Conservation (phyloP, 1,140 invertebrate genomes). For the Orussus abietinus region DNA sequence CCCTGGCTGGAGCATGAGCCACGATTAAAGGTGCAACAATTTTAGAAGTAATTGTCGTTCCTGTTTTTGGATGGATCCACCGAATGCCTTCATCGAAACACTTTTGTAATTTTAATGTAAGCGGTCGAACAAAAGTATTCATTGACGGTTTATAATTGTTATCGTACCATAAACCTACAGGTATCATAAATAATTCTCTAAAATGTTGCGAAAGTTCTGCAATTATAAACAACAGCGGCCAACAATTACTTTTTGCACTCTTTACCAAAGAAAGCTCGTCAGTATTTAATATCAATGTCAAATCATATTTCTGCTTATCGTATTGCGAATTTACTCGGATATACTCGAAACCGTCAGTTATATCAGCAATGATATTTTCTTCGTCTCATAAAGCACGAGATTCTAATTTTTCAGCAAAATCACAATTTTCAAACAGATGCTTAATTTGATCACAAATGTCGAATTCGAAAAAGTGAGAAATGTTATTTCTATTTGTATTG, state of each 20-base stretch:
- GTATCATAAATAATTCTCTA: constrained; percentile 14
- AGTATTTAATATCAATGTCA: constrained; percentile 13
- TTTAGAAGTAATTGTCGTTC: constrained; percentile 11
- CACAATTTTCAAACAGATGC: constrained; percentile 12
- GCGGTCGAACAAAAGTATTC: constrained; percentile 22
- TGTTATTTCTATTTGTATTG: neutral
- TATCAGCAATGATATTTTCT: constrained; percentile 11
- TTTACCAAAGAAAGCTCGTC: constrained; percentile 16
- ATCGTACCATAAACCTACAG: constrained; percentile 19
- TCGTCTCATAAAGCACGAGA: neutral
- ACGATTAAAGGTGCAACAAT: constrained; percentile 22
- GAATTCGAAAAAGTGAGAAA: neutral
- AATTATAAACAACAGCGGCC: constrained; percentile 15
- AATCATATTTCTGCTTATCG: constrained; percentile 13
- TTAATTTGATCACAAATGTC: constrained; percentile 11
- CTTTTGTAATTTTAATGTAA: constrained; percentile 17
- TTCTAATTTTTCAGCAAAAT: constrained; percentile 14
- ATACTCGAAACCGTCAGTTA: constrained; percentile 20
- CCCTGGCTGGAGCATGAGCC: constrained; percentile 26
- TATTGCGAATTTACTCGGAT: constrained; percentile 14
- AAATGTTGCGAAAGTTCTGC: constrained; percentile 14
- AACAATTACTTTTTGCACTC: constrained; percentile 10
- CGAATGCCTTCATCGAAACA: constrained; percentile 18
- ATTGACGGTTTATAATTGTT: constrained; percentile 12
- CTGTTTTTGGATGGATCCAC: constrained; percentile 22